Base-by-base conservation (phyloP, 2,888 invertebrate species). In the Lasioglossum zephyrum region DNA sequence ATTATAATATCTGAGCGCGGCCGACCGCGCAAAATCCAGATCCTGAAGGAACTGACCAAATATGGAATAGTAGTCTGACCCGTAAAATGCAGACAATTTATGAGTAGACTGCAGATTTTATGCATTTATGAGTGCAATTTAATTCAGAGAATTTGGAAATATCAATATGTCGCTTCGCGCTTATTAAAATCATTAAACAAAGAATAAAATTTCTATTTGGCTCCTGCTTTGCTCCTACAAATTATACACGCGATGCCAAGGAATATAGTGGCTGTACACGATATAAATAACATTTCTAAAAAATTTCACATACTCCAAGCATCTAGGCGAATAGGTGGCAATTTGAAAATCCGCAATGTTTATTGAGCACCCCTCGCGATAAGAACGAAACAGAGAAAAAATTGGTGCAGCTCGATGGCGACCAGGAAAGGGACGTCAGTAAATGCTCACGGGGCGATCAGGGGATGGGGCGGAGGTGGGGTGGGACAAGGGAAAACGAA, bases 391-490 rank as follows among this genome's bases (percentile, higher is more conserved):
- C 85, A 57, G 85, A 88, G 88, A 87, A 81, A 82, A 86, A 81
- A 77, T 81, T 82, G 81, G 73, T 16, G 36, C 44, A 82, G 86
- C 57, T 73, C 49, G 69, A 66, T 44, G 44, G 39, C 26, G 9
- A 63, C 74, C 66, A 44, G 79, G 81, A 80, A 75, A 74, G 77
- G 80, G 79, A 83, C 53, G 77, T 5, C 13, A 16, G 39, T 60
- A 53, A 76, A 79, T 69, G 39, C 31, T 73, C 36, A 31, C 26
- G 78, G 39, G 31, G 79, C 31, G 79, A 73, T 26, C 70, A 41
- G 31, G 73, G 79, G 87, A 83, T 83, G 92, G 93, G 92, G 36
- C 47, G 83, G 92, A 92, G 92, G 36, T 26, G 47, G 47, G 47
- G 4, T 60, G 39, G 57, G 74, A 72, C 81, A 74, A 82, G 79